Evolutionary conservation across 2,797 vertebrate species (phyloP), one percentile per base, ranked within the genome.

Genomic region (Bradypus variegatus): DNA sequence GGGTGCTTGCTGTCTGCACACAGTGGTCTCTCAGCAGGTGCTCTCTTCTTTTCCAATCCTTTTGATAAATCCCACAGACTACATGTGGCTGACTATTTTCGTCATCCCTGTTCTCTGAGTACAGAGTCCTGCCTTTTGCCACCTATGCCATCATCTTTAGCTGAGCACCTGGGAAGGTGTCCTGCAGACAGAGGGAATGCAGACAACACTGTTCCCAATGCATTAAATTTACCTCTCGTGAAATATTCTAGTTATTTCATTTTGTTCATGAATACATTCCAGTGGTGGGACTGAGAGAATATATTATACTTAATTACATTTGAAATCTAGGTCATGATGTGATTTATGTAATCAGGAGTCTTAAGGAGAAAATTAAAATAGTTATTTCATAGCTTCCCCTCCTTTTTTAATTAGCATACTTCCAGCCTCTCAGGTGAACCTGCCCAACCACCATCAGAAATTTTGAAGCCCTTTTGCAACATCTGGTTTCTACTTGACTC

Each of bases 271-370:
- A 55, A 53, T 88, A n/a, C 19, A 0, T 86, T 88, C 41, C 23
- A 41, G n/a, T 29, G 23, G 53, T 50, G 65, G 67, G 83, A 87
- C 79, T 48, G 10, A 53, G 78, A 88, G 88, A 70, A 90, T 90
- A 64, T 73, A 87, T 73, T 93, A 80, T 18, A 79, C 60, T 79
- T 94, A 95, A 95, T 95, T 92, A 91, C 83, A 91, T 77, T 82
- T 77, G 93, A 94, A 96, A 95, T 92, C 88, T 92, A 75, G 72
- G 92, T 95, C 94, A 94, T 50, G 76, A 64, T 91, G 94, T 91
- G 64, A 79, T 90, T 94, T 94, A 86, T 79, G 50, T 79, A 93
- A 94, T 65, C 81, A 88, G 45, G 64, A 92, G 86, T 94, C 53
- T 90, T 90, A 79, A 38, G 69, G 67, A 94, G 85, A 92, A 95